Evolutionary conservation across 2,113 vertebrate genomes (phyloP), one percentile per base, ranked within the genome.

Genomic region (Ammodytes marinus): DNA sequence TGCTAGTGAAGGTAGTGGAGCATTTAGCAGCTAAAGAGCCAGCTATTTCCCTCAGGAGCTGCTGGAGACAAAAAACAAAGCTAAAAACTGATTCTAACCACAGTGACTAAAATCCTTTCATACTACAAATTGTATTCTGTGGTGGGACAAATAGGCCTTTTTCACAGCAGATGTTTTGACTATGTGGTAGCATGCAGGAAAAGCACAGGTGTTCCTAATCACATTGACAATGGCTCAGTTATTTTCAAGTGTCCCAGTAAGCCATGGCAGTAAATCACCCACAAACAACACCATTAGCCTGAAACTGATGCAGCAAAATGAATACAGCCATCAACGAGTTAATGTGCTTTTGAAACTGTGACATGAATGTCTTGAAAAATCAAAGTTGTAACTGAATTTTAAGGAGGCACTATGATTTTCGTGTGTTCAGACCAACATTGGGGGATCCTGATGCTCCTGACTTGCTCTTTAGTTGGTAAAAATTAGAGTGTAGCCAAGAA

Each of bases 401-500:
- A 27, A 27, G 27, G 27, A 27, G 27, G 27, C 9, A n/a, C 35
- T 39, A 2, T 9, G 58, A 17, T 17, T 27, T 52, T 14, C 4
- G 35, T 54, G 10, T 14, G 27, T 12, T 64, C 19, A 27, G 27
- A 45, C 14, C 19, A 53, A 53, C 27, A 67, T 15, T 45, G 9
- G 11, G 47, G 12, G 43, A 52, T 13, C 5, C 50, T 11, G 2
- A 17, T 49, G 37, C 14, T 12, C 9, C 4, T 52, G 19, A 47
- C 6, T 45, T 27, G n/a, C 6, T 42, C 60, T 52, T 45, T 50
- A 2, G 35, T 40, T 47, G 19, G 1, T 14, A 4, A 19, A 60
- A 60, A 61, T 6, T 15, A 49, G 7, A 59, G 55, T 17, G n/a
- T 9, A 72, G 50, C 57, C 54, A 14, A 73, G 46, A 84, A 58